Evolutionary conservation across 2,113 vertebrate genomes (phyloP).

Genomic region (Osmerus eperlanus): DNA sequence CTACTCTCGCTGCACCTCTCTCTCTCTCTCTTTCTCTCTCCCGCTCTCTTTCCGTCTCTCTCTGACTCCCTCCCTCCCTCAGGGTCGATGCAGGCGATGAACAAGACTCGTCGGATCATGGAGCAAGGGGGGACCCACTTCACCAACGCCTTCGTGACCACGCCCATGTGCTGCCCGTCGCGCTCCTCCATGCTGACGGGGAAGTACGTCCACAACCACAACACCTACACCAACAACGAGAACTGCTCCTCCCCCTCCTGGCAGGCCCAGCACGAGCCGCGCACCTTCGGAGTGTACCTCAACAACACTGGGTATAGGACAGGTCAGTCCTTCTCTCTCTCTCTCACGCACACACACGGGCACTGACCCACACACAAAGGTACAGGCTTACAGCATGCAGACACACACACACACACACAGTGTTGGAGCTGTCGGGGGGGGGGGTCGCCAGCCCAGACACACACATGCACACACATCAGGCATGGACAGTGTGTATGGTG

Average conservation of each 20-base stretch:
- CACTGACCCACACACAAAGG: too few species aligned
- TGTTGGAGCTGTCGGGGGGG: too few species aligned
- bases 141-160: constrained; percentile 94
- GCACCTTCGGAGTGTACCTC: constrained; percentile 89
- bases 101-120: constrained; percentile 92
- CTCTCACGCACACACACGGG: not conserved
- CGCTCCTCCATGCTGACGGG: constrained; percentile 93
- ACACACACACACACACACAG: too few species aligned
- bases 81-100: constrained; percentile 98
- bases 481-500: too few species aligned
- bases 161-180: constrained; percentile 96
- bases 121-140: constrained; percentile 93
- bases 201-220: constrained; percentile 97
- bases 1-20: too few species aligned
- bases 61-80: too few species aligned
- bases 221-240: constrained; percentile 98
- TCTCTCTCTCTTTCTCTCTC: too few species aligned
- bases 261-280: constrained; percentile 90
- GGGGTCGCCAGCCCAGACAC: too few species aligned
- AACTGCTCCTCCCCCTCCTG: constrained; percentile 95
- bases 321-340: constrained; percentile 64
- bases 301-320: constrained; percentile 94
- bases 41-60: too few species aligned
- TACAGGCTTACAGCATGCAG: too few species aligned
- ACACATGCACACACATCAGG: too few species aligned